Evolutionary conservation across 2,113 vertebrate species (phyloP).

Genomic region (Lutjanus erythropterus): DNA sequence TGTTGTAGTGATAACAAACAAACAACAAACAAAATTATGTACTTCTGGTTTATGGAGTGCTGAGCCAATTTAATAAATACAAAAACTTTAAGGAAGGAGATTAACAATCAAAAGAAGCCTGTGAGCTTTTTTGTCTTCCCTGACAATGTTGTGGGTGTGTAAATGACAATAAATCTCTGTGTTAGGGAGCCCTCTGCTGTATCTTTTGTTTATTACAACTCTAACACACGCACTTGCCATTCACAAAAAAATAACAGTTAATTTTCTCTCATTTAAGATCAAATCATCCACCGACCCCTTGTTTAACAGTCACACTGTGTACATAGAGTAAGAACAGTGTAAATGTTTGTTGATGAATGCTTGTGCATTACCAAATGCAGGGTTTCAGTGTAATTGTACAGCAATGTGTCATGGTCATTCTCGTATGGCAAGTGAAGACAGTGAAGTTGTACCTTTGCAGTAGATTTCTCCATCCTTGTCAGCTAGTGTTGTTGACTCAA

Average conservation of each 20-base stretch:
- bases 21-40: too few relatives aligned
- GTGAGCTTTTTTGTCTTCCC: neutral
- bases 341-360: neutral
- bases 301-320: neutral
- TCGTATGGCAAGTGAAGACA: neutral
- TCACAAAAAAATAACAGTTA: neutral
- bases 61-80: neutral
- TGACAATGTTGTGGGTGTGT: neutral
- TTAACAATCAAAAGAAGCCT: neutral
- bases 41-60: neutral
- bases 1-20: too few relatives aligned
- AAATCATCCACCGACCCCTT: too few relatives aligned
- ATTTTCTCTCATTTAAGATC: neutral
- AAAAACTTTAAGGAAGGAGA: neutral
- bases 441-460: slow-evolving; percentile 90
- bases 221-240: neutral
- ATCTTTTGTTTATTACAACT: slow-evolving; percentile 10
- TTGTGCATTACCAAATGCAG: neutral
- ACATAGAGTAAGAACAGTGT: neutral
- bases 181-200: slow-evolving; percentile 25
- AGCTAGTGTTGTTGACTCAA: slow-evolving; percentile 95
- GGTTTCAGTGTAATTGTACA: neutral
- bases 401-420: neutral
- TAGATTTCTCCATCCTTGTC: slow-evolving; percentile 97
- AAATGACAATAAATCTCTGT: neutral